Base-by-base conservation (phyloP, 1,140 invertebrate genomes). In the Chrysomallon squamiferum region DNA sequence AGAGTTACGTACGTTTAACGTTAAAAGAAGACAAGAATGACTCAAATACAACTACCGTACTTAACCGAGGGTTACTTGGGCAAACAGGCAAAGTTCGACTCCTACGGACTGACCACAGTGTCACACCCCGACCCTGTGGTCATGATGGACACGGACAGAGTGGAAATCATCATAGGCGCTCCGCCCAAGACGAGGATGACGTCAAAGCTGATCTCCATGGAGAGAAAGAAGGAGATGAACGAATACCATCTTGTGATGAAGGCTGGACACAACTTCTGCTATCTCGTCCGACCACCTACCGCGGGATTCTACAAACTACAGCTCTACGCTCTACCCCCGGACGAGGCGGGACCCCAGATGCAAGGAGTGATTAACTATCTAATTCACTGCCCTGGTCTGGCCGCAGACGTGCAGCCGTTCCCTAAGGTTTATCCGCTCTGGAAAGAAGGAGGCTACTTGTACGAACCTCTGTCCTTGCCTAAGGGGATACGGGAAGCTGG, bases 331-430 rank as follows among this genome's bases (percentile, higher is more conserved):
- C 71, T 83, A 41, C 84, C 84, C 0, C 66, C 67, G 43, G 66
- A 71, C 47, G 79, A 85, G 59, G 77, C 79, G 4, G 79, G 80
- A 49, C 82, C 84, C 13, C 74, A 76, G 22, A 75, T 86, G 68
- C 77, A 83, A 22, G 82, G 83, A n/a, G 84, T 85, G 0, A 85
- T 66, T 72, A 86, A 86, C 66, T 86, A 85, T 64, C 58, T 86
- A 22, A 70, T 86, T 32, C 70, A 83, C 67, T 71, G 72, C 69
- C 32, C 73, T 13, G 41, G 50, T 18, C 13, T 54, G 13, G 50
- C 50, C 25, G 50, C 50, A 2, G 33, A 61, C 60, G 59, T 61
- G 63, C 2, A 29, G 22, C 38, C 80, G 1, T 85, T 79, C 65
- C 85, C 85, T 1, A 80, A 83, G 62, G 84, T 85, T 71, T 85